phyloP scores from a whole-genome alignment of 2,113 vertebrate species.

The Neolamprologus fasciatus region DNA sequence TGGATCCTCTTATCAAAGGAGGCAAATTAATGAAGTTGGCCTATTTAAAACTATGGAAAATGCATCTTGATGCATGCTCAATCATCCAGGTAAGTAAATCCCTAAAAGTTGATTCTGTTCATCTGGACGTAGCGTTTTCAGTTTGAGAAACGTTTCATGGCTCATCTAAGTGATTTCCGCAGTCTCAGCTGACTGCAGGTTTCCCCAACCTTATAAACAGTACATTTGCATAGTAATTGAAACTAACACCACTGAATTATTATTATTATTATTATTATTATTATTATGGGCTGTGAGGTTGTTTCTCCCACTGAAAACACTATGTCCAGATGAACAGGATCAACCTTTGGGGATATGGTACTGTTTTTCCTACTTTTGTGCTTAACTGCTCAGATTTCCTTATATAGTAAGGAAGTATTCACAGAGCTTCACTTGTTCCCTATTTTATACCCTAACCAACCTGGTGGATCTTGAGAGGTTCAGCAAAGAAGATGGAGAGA shows the following conservation, averaged over 20 bases:
- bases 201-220: neutral
- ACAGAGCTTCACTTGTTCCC: neutral
- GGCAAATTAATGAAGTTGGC: neutral
- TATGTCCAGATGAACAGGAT: neutral
- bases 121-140: neutral
- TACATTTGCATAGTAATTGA: neutral
- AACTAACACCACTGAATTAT: neutral
- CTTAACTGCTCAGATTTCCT: neutral
- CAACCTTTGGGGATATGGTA: neutral
- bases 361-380: neutral
- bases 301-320: neutral
- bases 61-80: neutral
- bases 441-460: neutral
- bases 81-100: neutral
- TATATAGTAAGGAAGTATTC: neutral
- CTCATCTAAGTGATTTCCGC: accelerated
- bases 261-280: too few species aligned
- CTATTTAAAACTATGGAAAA: neutral
- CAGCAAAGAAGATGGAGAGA: neutral
- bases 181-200: neutral
- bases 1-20: neutral
- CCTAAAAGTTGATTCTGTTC: neutral
- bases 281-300: neutral
- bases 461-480: neutral
- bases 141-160: neutral